These are phyloP conservation scores for Teleogryllus occipitalis DNA, from an alignment of 1,140 invertebrate species.

Conservation along the genomic window DNA sequence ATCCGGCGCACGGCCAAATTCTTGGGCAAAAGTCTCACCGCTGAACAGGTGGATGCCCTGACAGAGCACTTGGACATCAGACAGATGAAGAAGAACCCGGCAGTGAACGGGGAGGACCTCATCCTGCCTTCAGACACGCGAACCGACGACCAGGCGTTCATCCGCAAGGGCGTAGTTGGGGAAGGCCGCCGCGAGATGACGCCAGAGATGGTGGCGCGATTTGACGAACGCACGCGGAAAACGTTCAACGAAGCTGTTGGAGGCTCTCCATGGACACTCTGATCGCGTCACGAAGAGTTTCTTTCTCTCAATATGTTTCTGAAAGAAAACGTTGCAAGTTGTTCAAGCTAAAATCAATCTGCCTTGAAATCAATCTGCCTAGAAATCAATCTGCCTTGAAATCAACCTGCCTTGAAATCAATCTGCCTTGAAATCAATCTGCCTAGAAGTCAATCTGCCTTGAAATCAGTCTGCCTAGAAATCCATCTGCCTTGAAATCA, in stretches of 20 bases:
- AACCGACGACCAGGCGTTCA: neutral
- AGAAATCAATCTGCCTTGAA: too few species aligned
- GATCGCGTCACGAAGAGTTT: neutral
- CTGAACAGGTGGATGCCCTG: constrained; percentile 43
- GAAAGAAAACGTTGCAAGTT: too few species aligned
- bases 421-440: too few species aligned
- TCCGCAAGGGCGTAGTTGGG: constrained; percentile 5
- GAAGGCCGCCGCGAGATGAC: constrained; percentile 12
- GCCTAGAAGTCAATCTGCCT: too few species aligned
- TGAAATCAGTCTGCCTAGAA: too few species aligned
- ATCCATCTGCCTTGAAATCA: too few species aligned
- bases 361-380: too few species aligned
- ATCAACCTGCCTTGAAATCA: too few species aligned
- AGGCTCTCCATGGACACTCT: neutral
- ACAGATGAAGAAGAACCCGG: constrained; percentile 53
- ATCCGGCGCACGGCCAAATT: constrained; percentile 50
- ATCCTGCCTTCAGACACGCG: neutral
- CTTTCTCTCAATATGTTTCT: too few species aligned
- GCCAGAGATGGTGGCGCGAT: neutral
- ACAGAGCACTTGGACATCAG: constrained; percentile 54
- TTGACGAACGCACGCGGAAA: neutral
- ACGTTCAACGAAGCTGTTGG: neutral
- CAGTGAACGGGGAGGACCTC: neutral
- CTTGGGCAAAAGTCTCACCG: constrained; percentile 41
- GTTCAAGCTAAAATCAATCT: too few species aligned